Conservation (phyloP, 92 coral and sea anemone genomes). For the Epizoanthus illoricatus region DNA sequence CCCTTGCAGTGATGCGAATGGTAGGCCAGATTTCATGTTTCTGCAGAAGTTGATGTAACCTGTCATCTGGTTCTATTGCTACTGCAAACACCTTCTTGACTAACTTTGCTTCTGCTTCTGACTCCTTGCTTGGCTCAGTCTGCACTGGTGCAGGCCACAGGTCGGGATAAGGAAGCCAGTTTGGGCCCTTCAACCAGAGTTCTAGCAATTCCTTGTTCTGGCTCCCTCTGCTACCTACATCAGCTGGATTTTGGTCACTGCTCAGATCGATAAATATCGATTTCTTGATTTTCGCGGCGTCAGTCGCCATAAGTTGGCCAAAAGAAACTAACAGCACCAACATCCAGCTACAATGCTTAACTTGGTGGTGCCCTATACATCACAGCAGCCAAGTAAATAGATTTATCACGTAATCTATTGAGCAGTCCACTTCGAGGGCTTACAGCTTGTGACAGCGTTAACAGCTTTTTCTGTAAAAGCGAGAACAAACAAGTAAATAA, state of each 20-base stretch:
- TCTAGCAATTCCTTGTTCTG: conserved; percentile 3
- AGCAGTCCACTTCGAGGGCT: too few relatives aligned
- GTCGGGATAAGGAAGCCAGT: conserved; percentile 43
- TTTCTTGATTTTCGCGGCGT: too few relatives aligned
- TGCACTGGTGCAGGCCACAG: conserved; percentile 39
- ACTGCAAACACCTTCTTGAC: conserved; percentile 43
- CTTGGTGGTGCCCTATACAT: too few relatives aligned
- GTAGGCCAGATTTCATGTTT: conserved; percentile 49
- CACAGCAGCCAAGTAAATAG: too few relatives aligned
- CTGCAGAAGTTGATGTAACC: conserved; percentile 18
- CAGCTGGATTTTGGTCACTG: conserved; percentile 55
- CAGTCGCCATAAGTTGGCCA: too few relatives aligned
- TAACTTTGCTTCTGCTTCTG: conserved; percentile 51
- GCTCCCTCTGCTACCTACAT: conserved; percentile 46
- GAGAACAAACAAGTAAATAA: too few relatives aligned
- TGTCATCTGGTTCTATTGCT: conserved; percentile 42
- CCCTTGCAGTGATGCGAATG: conserved; percentile 54
- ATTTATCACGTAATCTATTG: too few relatives aligned
- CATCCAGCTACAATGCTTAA: too few relatives aligned
- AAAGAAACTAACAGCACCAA: too few relatives aligned
- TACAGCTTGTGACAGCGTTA: too few relatives aligned
- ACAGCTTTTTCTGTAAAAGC: too few relatives aligned
- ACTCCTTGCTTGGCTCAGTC: conserved; percentile 40
- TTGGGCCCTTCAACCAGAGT: conserved; percentile 48
- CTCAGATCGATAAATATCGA: too few relatives aligned